Base-by-base conservation (phyloP, 2,888 invertebrate genomes). In the Hedya salicella region DNA sequence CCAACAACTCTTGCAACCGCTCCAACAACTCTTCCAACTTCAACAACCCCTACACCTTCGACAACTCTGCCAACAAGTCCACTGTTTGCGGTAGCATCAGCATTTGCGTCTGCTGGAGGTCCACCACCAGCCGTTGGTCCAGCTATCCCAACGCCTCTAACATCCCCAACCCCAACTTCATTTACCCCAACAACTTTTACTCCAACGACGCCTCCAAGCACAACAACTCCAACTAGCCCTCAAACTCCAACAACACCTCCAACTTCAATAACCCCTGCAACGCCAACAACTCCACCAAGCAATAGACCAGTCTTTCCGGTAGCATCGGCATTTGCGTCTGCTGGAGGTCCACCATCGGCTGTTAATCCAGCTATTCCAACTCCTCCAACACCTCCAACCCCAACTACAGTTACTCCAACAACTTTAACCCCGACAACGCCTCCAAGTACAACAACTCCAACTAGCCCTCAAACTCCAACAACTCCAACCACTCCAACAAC, bases 31-130 rank as follows among this genome's bases (percentile, higher is more conserved):
- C 3, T 19, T 5, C n/a, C 48, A 36, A 36, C 25, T 4, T 11
- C 32, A 3, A 36, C 11, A 16, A 19, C 11, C 14, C 42, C 42
- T 13, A 48, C 19, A 11, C 19, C 48, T 8, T 19, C 42, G 30
- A 19, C 21, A n/a, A 25, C 44, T 21, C 13, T 25, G 1, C 53
- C 19, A 39, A 19, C 21, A 30, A 30, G 19, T 4, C 16, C 53
- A 16, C 46, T 50, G 36, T 6, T 25, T 25, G 53, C 53, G 16
- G 17, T 25, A 32, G 52, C 36, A 21, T 19, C 14, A 16, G 54
- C 54, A 14, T 17, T 30, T 6, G 52, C 46, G 2, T 44, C 42
- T n/a, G 53, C 53, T 14, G 52, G 52, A 8, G 21, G 21, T 17
- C 30, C n/a, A 54, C 21, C 21, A 30, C 36, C 25, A 4, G 16